Base-by-base conservation (phyloP, 2,113 vertebrate species). In the Xenopus laevis region DNA sequence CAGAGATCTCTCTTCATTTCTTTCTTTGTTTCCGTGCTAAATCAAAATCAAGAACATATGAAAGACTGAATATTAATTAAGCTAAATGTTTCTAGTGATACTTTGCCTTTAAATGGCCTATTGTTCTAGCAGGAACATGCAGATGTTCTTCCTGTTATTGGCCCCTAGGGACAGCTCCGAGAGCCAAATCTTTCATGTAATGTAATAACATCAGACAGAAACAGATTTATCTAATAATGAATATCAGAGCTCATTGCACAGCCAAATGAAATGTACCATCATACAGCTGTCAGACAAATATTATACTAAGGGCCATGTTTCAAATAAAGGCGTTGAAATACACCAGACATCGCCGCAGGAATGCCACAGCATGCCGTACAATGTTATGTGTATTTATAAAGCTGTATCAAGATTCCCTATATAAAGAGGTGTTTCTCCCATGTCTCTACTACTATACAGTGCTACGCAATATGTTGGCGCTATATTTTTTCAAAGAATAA, bases 181-280 rank as follows among this genome's bases (percentile, higher is more conserved):
- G 17, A n/a, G 53, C 53, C 53, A 55, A n/a, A 50, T 55, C 16
- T 55, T 55, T 55, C 18, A 16, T 55, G 53, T n/a, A 55, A 55
- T 55, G 53, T n/a, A 16, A 55, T 55, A 55, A 55, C 17, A 55
- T 55, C 53, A 55, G 53, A 55, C 47, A 55, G 53, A 16, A 55
- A n/a, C 17, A 55, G 53, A 55, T 55, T 55, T 55, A 55, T 55
- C 53, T 55, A 55, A 55, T 55, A n/a, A 55, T 18, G 53, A n/a
- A 55, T 55, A 55, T 55, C 15, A 55, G 15, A n/a, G 17, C 17
- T 8, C 53, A 55, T 55, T 55, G 53, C 53, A 18, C 53, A 18
- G 53, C 17, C 8, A n/a, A 55, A n/a, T 55, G 53, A 55, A 55
- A n/a, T 16, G 15, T 55, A 13, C 53, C 17, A 55, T 16, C 13